A percentile compares a stretch with the other conserved stretches of the same genome.
These are phyloP conservation scores for Erythrocercus mccallii DNA, from an alignment of 2,113 vertebrate genomes.

Conservation along the genomic window DNA sequence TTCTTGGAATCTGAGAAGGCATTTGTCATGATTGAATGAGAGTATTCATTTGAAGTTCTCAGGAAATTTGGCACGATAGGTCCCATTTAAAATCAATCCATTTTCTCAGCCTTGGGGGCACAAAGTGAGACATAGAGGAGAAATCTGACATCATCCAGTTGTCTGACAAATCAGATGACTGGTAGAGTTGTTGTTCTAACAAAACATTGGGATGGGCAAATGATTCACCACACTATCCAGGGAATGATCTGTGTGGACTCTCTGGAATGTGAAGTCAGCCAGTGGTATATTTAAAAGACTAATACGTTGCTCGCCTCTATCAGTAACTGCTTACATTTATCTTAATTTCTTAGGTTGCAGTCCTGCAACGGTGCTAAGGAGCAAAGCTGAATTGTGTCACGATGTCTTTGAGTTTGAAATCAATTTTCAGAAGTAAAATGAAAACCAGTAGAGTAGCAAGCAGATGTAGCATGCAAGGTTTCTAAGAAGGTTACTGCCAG, in stretches of 20 bases:
- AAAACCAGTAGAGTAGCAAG: not conserved
- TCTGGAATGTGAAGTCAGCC: not conserved
- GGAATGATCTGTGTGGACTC: not conserved
- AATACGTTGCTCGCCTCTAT: not conserved
- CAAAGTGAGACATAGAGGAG: not conserved
- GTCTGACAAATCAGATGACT: conserved; percentile 27
- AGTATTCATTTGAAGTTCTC: conserved; percentile 6
- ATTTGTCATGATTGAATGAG: not conserved
- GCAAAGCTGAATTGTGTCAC: not conserved
- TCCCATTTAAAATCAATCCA: not conserved
- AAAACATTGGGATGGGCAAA: not conserved
- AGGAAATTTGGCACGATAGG: not conserved
- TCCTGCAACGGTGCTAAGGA: not conserved
- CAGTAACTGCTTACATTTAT: not conserved
- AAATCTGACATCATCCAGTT: conserved; percentile 22
- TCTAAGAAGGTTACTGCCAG: not conserved
- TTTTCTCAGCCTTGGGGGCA: conserved; percentile 18
- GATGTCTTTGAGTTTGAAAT: not conserved
- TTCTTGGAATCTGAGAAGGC: not conserved
- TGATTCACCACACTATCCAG: not conserved
- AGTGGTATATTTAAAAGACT: not conserved
- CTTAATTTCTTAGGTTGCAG: not conserved
- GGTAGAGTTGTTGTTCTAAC: not conserved
- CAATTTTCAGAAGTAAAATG: not conserved
- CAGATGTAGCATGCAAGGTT: not conserved